Evolutionary conservation across 2,797 vertebrate species (phyloP).

Genomic region (Neosilurus mollespiculum): DNA sequence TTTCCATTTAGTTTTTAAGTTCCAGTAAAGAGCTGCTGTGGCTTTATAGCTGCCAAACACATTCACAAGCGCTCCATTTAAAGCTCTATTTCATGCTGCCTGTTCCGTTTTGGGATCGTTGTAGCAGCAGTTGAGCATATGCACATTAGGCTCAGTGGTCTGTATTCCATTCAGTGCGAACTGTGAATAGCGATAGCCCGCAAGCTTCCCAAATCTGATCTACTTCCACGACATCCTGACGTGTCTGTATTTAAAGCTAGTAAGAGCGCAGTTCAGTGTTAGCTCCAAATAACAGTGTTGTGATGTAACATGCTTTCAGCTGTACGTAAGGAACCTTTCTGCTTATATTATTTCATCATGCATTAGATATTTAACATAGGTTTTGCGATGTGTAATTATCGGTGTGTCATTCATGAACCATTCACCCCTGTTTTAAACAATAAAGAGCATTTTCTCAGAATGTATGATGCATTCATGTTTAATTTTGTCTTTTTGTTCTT

Average conservation of each 20-base stretch:
- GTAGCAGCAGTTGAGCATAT: neutral
- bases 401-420: constrained; percentile 29
- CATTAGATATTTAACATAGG: constrained; percentile 49
- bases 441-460: constrained; percentile 44
- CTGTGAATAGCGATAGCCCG: neutral
- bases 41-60: constrained; percentile 10
- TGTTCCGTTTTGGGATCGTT: neutral
- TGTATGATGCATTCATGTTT: neutral
- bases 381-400: constrained; percentile 41
- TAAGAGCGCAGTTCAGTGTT: constrained; percentile 16
- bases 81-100: constrained; percentile 2
- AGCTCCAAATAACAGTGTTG: constrained; percentile 31
- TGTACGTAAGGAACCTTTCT: constrained; percentile 19
- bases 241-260: constrained; percentile 17
- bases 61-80: neutral
- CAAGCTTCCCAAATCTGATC: constrained; percentile 5
- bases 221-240: neutral
- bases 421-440: constrained; percentile 48
- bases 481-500: neutral
- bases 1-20: constrained; percentile 9
- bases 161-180: constrained; percentile 10
- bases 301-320: constrained; percentile 28
- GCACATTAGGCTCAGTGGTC: neutral
- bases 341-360: constrained; percentile 26
- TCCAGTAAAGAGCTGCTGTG: constrained; percentile 13